These are phyloP conservation scores for Oreohelix idahoensis DNA, from an alignment of 1,140 invertebrate genomes.

Conservation along the genomic window DNA sequence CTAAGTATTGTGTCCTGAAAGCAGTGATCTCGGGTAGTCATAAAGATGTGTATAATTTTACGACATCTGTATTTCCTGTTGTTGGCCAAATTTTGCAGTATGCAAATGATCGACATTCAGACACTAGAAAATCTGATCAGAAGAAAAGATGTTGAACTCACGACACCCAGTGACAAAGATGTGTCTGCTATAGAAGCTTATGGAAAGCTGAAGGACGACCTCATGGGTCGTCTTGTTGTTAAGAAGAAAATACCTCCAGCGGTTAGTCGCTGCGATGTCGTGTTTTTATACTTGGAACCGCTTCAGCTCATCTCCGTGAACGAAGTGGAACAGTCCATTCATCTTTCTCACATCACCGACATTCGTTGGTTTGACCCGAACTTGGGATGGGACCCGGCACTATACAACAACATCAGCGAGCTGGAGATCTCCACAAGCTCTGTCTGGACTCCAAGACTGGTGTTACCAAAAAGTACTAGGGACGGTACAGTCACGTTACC, in stretches of 20 bases:
- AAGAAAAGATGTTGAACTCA: background rate
- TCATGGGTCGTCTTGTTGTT: background rate
- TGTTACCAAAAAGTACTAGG: background rate
- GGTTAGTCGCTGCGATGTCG: background rate
- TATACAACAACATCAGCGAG: background rate
- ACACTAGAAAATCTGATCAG: background rate
- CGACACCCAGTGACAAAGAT: background rate
- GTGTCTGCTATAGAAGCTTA: background rate
- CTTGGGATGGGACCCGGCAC: background rate
- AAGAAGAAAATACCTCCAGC: background rate
- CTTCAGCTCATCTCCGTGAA: background rate
- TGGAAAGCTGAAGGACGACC: background rate
- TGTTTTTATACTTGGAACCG: background rate
- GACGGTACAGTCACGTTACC: background rate
- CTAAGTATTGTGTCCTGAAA: too few species aligned
- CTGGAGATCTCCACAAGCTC: background rate
- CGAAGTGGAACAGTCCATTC: background rate
- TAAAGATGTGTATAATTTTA: background rate
- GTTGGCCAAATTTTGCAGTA: background rate
- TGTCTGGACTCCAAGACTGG: background rate
- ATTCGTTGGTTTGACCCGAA: background rate
- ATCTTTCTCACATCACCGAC: background rate
- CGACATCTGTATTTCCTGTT: background rate
- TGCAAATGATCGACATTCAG: background rate
- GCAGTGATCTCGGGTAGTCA: background rate